Conservation (phyloP, 2,888 invertebrate genomes). For the Patella pellucida region DNA sequence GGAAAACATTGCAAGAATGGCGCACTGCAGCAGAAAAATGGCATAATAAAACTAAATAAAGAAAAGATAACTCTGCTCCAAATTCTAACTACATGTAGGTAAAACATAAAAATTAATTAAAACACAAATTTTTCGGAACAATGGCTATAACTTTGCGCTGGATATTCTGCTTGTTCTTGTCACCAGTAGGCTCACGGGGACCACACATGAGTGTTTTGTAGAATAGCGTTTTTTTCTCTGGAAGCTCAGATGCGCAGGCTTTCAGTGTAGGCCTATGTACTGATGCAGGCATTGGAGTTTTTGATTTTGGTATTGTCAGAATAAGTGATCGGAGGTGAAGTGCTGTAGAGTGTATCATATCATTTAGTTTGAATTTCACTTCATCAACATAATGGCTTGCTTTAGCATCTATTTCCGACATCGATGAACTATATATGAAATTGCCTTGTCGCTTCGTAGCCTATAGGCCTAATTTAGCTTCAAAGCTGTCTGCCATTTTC, state of each 20-base stretch:
- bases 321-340: neutral
- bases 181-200: constrained; percentile 8
- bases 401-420: neutral
- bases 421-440: neutral
- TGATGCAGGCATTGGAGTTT: constrained; percentile 2
- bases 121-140: no score
- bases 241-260: neutral
- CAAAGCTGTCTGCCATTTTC: neutral
- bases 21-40: no score
- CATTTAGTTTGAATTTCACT: neutral
- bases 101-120: no score
- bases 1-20: no score
- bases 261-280: neutral
- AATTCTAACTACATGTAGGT: no score
- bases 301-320: neutral
- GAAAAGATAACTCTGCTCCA: no score
- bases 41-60: no score
- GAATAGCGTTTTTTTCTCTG: neutral
- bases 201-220: constrained; percentile 14
- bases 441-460: neutral
- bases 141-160: constrained; percentile 14
- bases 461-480: no score
- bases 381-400: neutral
- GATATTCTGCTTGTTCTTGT: constrained; percentile 3
- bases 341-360: neutral